These are phyloP conservation scores for Aphelinus atriplicis DNA, from an alignment of 1,140 invertebrate species.

Conservation along the genomic window DNA sequence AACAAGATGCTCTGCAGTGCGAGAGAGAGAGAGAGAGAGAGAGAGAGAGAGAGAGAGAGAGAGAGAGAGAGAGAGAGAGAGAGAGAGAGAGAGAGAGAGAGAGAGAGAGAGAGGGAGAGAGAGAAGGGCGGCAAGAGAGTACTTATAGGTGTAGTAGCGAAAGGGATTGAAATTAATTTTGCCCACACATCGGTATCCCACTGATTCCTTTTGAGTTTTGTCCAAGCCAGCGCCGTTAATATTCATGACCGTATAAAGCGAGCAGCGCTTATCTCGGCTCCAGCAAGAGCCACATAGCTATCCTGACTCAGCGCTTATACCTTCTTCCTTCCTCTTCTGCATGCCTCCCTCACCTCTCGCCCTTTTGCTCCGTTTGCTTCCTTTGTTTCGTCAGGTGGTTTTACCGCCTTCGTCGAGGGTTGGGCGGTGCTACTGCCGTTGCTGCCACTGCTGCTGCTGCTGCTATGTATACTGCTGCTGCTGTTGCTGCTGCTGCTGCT, in stretches of 20 bases:
- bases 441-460: too few relatives aligned
- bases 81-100: background rate
- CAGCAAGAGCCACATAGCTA: slow-evolving; percentile 46
- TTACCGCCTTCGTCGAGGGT: too few relatives aligned
- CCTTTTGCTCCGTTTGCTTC: slow-evolving; percentile 35
- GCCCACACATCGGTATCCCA: slow-evolving; percentile 51
- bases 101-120: too few relatives aligned
- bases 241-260: slow-evolving; percentile 54
- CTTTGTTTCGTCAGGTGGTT: too few relatives aligned
- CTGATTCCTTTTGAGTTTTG: slow-evolving; percentile 53
- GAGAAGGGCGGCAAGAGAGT: too few relatives aligned
- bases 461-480: background rate
- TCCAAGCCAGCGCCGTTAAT: slow-evolving; percentile 55
- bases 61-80: too few relatives aligned
- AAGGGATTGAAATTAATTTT: slow-evolving; percentile 50
- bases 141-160: too few relatives aligned
- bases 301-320: slow-evolving; percentile 57
- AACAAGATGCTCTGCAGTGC: background rate
- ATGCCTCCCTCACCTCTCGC: slow-evolving; percentile 39
- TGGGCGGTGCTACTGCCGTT: too few relatives aligned
- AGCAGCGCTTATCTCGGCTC: slow-evolving; percentile 57
- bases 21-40: background rate
- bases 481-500: slow-evolving; percentile 16
- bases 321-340: slow-evolving; percentile 47
- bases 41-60: too few relatives aligned